Conservation (phyloP, 2,797 vertebrate genomes). For the Gephyroberyx darwinii region DNA sequence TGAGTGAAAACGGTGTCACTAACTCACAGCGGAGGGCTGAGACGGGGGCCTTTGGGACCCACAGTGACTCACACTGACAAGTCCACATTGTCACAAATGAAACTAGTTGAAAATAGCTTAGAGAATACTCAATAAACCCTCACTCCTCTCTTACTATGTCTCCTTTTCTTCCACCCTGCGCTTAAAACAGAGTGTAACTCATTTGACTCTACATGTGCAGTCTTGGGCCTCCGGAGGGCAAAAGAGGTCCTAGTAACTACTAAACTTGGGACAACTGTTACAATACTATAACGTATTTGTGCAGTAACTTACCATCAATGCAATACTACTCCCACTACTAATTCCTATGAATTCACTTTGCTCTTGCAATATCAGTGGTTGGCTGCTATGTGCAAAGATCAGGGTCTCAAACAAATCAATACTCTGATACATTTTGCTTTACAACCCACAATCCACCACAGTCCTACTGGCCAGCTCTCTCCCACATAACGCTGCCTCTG, state of each 20-base stretch:
- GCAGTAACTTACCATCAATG: constrained; percentile 23
- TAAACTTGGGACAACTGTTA: constrained; percentile 3
- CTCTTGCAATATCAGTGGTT: constrained; percentile 34
- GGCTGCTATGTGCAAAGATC: constrained; percentile 26
- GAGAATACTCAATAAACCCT: constrained; percentile 60
- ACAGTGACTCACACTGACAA: constrained; percentile 75
- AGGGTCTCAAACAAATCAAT: constrained; percentile 57
- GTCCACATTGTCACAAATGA: constrained; percentile 59
- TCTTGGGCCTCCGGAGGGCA: background rate
- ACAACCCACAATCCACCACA: constrained; percentile 64
- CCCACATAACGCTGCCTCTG: constrained; percentile 73
- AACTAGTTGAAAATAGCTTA: constrained; percentile 71
- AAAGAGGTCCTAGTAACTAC: constrained; percentile 6
- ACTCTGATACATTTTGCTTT: constrained; percentile 67
- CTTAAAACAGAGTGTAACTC: background rate
- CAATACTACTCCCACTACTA: background rate
- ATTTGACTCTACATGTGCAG: background rate
- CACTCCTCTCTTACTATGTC: constrained; percentile 23
- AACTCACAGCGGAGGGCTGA: constrained; percentile 74
- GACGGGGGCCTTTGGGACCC: constrained; percentile 69
- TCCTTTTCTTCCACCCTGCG: background rate
- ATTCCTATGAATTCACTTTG: constrained; percentile 31
- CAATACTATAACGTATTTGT: background rate
- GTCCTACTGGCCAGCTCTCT: constrained; percentile 69
- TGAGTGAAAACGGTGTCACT: constrained; percentile 77